phyloP scores from a whole-genome alignment of 2,113 vertebrate species.

The Passer montanus region DNA sequence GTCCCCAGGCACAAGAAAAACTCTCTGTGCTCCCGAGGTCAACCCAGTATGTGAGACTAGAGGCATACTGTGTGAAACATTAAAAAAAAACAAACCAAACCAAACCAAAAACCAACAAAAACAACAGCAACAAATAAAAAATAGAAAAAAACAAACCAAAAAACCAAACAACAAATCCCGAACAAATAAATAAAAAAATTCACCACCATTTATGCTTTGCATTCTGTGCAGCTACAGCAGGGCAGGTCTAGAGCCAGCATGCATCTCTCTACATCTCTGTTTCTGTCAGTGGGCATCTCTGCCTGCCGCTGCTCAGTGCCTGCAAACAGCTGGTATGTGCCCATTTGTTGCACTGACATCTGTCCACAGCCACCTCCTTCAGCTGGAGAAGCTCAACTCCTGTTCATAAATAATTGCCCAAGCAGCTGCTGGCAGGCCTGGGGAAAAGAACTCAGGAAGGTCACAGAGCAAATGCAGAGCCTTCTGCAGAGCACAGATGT shows the following conservation, averaged over 20 bases:
- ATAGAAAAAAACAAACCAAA: neutral
- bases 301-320: neutral
- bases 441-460: neutral
- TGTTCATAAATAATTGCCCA: neutral
- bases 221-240: neutral
- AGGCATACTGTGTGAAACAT: neutral
- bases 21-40: neutral
- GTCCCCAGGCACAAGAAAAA: neutral
- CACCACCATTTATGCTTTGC: neutral
- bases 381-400: neutral
- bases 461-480: neutral
- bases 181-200: neutral
- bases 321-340: neutral
- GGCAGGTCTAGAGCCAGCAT: neutral
- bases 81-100: neutral
- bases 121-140: neutral
- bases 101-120: neutral
- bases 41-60: neutral
- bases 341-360: neutral
- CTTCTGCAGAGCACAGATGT: neutral
- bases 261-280: neutral
- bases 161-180: neutral
- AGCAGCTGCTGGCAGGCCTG: neutral
- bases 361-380: constrained; percentile 10
- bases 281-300: neutral